These are phyloP conservation scores for Lates calcarifer DNA, from an alignment of 2,113 vertebrate species.

Conservation along the genomic window DNA sequence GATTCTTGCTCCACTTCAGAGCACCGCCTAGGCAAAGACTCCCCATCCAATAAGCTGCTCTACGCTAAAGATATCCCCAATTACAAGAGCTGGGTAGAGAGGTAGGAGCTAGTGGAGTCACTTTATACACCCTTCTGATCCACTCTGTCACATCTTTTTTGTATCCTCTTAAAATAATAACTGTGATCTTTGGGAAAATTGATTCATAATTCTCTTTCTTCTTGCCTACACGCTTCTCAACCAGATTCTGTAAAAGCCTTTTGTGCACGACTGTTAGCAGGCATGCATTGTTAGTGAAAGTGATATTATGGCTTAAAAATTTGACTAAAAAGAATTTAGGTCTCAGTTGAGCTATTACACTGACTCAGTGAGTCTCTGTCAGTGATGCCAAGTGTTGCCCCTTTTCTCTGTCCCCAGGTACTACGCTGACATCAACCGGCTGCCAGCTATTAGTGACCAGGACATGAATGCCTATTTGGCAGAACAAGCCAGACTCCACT, in stretches of 20 bases:
- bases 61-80: slow-evolving; percentile 99
- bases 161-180: slow-evolving; percentile 47
- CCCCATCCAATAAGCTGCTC: slow-evolving; percentile 97
- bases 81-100: slow-evolving; percentile 99
- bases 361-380: slow-evolving; percentile 2
- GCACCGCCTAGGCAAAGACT: slow-evolving; percentile 98
- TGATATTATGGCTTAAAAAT: slow-evolving; percentile 36
- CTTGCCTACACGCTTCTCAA: slow-evolving; percentile 8
- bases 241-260: slow-evolving; percentile 41
- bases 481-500: slow-evolving; percentile 96
- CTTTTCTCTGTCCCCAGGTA: slow-evolving; percentile 86
- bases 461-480: slow-evolving; percentile 99
- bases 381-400: slow-evolving; percentile 38
- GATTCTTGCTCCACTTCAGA: slow-evolving; percentile 98
- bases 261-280: slow-evolving; percentile 13
- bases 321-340: slow-evolving; percentile 11
- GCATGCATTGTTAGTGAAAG: slow-evolving; percentile 29
- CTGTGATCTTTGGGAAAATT: slow-evolving; percentile 41
- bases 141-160: slow-evolving; percentile 17
- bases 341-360: slow-evolving; percentile 23
- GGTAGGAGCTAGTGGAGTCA: slow-evolving; percentile 81
- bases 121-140: slow-evolving; percentile 18
- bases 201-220: slow-evolving; percentile 53
- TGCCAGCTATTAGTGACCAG: slow-evolving; percentile 98
- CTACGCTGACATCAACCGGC: slow-evolving; percentile 96